Conservation (phyloP, 1,140 invertebrate genomes). For the Belonocnema kinseyi region DNA sequence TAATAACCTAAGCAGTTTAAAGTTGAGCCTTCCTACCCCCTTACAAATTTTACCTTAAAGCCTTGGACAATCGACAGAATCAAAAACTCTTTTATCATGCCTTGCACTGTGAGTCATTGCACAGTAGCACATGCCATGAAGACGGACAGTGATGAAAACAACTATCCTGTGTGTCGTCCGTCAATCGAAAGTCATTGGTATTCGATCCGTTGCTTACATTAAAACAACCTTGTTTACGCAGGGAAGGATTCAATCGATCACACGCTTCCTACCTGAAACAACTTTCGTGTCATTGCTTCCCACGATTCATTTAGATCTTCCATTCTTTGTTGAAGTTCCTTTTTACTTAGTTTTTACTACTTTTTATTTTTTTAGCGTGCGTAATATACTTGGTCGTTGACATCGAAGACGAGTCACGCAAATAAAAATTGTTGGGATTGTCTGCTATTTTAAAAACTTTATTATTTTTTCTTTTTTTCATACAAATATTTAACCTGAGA, state of each 20-base stretch:
- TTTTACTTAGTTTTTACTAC: background rate
- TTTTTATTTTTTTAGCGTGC: conserved; percentile 40
- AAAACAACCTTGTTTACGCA: conserved; percentile 35
- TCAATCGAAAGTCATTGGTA: conserved; percentile 6
- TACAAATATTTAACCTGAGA: no score
- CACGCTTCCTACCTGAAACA: background rate
- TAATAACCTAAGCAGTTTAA: no score
- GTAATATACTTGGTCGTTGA: conserved; percentile 42
- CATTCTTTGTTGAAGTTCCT: conserved; percentile 11
- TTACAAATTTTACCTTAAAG: no score
- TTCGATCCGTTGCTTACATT: background rate
- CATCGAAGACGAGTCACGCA: conserved; percentile 38
- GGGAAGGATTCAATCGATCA: background rate
- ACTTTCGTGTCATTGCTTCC: conserved; percentile 37
- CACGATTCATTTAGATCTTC: conserved; percentile 23
- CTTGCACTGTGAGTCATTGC: conserved; percentile 35
- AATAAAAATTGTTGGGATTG: conserved; percentile 13
- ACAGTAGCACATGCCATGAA: conserved; percentile 34
- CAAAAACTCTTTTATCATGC: conserved; percentile 52
- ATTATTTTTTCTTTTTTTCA: no score
- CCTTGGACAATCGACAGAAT: conserved; percentile 12
- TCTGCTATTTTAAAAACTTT: conserved; percentile 29
- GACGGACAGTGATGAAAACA: conserved; percentile 37
- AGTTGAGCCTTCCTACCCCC: no score
- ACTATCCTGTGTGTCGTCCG: background rate